A percentile compares a stretch with the other conserved stretches of the same genome.
Conservation (phyloP, 2,113 vertebrate species). For the Otocyon megalotis region DNA sequence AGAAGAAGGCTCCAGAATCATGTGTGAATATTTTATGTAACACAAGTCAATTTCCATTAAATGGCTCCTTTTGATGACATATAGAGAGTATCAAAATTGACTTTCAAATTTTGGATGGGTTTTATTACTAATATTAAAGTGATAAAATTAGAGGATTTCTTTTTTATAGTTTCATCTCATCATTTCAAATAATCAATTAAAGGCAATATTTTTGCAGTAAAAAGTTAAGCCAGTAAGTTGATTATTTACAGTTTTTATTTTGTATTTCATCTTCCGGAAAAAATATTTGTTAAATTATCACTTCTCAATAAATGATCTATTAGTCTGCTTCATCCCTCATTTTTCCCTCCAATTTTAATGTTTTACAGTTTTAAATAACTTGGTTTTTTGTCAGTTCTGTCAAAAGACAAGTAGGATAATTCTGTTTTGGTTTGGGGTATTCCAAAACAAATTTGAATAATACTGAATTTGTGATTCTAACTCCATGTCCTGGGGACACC, state of each 20-base stretch:
- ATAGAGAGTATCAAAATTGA: conserved; percentile 54
- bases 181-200: conserved; percentile 34
- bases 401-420: not conserved
- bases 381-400: not conserved
- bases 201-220: not conserved
- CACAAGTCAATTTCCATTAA: conserved; percentile 66
- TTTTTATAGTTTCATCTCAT: not conserved
- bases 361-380: not conserved
- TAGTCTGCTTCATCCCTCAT: not conserved
- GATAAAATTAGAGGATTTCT: not conserved
- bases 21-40: conserved; percentile 83
- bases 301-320: not conserved
- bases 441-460: not conserved
- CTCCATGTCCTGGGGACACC: not conserved
- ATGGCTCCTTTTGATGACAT: conserved; percentile 53
- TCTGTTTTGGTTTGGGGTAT: not conserved
- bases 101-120: conserved; percentile 72
- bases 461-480: not conserved
- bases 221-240: not conserved
- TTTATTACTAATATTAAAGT: conserved; percentile 51
- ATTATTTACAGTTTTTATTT: not conserved
- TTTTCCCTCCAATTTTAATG: not conserved
- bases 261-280: not conserved
- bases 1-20: conserved; percentile 73
- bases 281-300: not conserved